Percentiles rank a stretch among this genome's conserved stretches.
Conservation (phyloP, 2,888 invertebrate species). For the Eupithecia inturbata region DNA sequence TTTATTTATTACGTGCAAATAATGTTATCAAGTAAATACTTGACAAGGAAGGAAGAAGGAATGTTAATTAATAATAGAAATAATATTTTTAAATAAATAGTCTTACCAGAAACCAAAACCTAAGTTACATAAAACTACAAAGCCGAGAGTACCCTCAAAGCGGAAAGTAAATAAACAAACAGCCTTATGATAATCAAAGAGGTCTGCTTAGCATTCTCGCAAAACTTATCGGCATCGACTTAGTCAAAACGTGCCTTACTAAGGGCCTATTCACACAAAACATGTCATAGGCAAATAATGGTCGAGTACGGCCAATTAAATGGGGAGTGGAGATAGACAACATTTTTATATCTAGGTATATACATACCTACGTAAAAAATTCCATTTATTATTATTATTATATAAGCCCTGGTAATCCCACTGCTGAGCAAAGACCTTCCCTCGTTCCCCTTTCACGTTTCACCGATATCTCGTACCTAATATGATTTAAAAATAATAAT, state of each 20-base stretch:
- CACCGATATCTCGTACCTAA: too few relatives aligned
- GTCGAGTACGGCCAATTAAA: not conserved
- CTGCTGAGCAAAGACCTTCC: too few relatives aligned
- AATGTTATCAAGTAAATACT: too few relatives aligned
- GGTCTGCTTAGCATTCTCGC: slow-evolving; percentile 40
- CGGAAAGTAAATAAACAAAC: slow-evolving; percentile 25
- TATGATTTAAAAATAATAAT: too few relatives aligned
- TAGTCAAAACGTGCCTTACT: slow-evolving; percentile 41
- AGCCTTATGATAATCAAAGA: slow-evolving; percentile 39
- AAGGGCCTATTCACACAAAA: not conserved
- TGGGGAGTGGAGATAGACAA: not conserved
- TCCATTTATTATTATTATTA: too few relatives aligned
- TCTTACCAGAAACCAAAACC: too few relatives aligned
- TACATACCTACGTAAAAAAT: not conserved
- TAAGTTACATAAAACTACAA: not conserved
- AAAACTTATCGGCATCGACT: slow-evolving; percentile 40
- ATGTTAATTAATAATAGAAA: too few relatives aligned
- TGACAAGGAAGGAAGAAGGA: too few relatives aligned
- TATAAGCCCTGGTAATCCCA: too few relatives aligned
- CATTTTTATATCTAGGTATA: not conserved
- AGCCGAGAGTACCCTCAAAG: not conserved
- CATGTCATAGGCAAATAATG: not conserved
- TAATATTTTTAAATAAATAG: too few relatives aligned
- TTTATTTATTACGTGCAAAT: too few relatives aligned
- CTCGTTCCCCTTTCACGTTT: too few relatives aligned